These are phyloP conservation scores for Argya squamiceps DNA, from an alignment of 2,797 vertebrate genomes.

Conservation along the genomic window DNA sequence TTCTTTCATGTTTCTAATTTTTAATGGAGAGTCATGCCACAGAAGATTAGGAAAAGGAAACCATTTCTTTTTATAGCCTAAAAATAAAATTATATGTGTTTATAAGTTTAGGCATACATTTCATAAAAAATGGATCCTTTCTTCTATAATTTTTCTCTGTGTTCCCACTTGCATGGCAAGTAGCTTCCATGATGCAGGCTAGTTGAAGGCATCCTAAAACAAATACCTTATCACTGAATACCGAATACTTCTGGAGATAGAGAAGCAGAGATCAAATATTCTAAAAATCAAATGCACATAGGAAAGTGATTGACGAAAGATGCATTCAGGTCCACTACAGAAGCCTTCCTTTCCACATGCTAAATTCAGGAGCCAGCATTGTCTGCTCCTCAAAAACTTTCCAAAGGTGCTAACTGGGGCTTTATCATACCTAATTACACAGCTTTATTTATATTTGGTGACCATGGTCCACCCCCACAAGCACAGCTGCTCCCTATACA, in stretches of 20 bases:
- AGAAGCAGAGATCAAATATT: background rate
- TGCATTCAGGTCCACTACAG: background rate
- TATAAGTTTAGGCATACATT: constrained; percentile 10
- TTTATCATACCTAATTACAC: background rate
- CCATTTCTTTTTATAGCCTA: constrained; percentile 56
- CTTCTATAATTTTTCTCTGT: background rate
- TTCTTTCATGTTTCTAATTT: constrained; percentile 59
- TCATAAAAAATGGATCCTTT: background rate
- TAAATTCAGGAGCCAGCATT: background rate
- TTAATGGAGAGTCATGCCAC: constrained; percentile 60
- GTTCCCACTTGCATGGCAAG: background rate
- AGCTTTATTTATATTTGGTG: background rate
- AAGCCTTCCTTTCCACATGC: background rate
- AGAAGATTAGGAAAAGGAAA: constrained; percentile 42
- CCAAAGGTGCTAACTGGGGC: background rate
- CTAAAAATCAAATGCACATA: background rate
- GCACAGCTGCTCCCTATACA: background rate
- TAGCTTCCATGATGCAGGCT: background rate
- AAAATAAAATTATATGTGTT: constrained; percentile 29
- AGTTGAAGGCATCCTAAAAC: background rate
- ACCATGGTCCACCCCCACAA: rapidly evolving
- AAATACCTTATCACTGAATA: background rate
- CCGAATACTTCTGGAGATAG: background rate
- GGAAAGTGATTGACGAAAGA: background rate
- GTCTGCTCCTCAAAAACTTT: background rate